Evolutionary conservation across 2,888 invertebrate genomes (phyloP), one percentile per base, ranked within the genome.

Genomic region (Ormyrus rosae): DNA sequence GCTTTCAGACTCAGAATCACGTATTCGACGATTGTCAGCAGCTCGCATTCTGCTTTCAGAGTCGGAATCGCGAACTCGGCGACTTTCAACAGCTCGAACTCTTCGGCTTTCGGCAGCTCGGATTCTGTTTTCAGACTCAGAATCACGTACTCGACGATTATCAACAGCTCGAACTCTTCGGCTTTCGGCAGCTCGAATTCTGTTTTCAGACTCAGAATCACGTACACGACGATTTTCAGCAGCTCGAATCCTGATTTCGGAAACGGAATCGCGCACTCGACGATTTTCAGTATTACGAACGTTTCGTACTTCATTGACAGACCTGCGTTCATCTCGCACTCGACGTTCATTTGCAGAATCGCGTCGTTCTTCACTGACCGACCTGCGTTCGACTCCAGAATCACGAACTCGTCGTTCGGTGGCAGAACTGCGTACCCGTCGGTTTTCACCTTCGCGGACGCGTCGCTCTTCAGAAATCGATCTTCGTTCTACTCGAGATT

Each of bases 161-260:
- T 19, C 19, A 19, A 19, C 19, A 19, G 19, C 19, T 19, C 34
- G 34, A 34, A 4, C 34, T 34, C 34, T 34, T 50, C 51, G 69
- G 8, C 11, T 64, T 45, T 71, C 80, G 7, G 13, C 13, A 10
- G 19, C 46, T 11, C 77, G 79, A 11, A 60, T 63, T 13, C 67
- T 65, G 8, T 68, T 78, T 13, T 81, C 83, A 11, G 45, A 45
- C 48, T n/a, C 50, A n/a, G 58, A 34, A 60, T 64, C 78, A 3
- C 8, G 11, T 53, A 19, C 5, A 45, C 61, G 5, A 46, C 51
- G 60, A n/a, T 19, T 60, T 19, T 50, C 72, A 51, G 72, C 51
- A 56, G 58, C 53, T 19, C 77, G 79, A n/a, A 60, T 63, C 9
- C 67, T 65, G 8, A 68, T 78, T 13, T 81, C 83, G 8, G 45